phyloP scores from a whole-genome alignment of 2,797 vertebrate species.

The Pristis pectinata region DNA sequence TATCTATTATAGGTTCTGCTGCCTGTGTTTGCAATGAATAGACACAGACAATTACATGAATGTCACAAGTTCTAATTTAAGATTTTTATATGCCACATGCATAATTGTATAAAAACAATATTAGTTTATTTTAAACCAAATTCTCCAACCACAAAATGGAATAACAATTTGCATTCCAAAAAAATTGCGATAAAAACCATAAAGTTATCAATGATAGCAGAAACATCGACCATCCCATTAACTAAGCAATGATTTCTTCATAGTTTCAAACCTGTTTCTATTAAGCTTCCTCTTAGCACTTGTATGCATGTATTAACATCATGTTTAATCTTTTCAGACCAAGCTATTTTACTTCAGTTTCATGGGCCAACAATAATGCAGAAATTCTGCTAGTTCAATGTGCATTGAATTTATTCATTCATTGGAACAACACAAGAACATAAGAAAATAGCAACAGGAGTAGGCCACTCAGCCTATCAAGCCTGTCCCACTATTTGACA shows the following conservation, averaged over 20 bases:
- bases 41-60: slow-evolving; percentile 23
- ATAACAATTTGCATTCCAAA: slow-evolving; percentile 4
- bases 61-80: slow-evolving; percentile 29
- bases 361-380: background rate
- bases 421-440: too few relatives aligned
- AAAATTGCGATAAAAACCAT: background rate
- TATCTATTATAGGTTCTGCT: slow-evolving; percentile 34
- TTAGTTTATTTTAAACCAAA: slow-evolving; percentile 3
- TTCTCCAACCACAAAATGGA: background rate
- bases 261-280: background rate
- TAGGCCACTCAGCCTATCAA: too few relatives aligned
- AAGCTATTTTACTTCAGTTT: background rate
- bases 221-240: background rate
- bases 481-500: too few relatives aligned
- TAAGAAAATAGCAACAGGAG: too few relatives aligned
- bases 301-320: background rate
- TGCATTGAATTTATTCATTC: background rate
- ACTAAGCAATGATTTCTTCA: background rate
- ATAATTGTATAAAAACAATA: slow-evolving; percentile 18
- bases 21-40: slow-evolving; percentile 25
- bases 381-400: background rate
- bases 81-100: background rate
- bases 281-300: background rate
- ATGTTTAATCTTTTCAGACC: background rate
- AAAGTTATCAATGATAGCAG: background rate